These are phyloP conservation scores for Adelognathus sp. DNA, from an alignment of 2,888 invertebrate species.

Conservation along the genomic window DNA sequence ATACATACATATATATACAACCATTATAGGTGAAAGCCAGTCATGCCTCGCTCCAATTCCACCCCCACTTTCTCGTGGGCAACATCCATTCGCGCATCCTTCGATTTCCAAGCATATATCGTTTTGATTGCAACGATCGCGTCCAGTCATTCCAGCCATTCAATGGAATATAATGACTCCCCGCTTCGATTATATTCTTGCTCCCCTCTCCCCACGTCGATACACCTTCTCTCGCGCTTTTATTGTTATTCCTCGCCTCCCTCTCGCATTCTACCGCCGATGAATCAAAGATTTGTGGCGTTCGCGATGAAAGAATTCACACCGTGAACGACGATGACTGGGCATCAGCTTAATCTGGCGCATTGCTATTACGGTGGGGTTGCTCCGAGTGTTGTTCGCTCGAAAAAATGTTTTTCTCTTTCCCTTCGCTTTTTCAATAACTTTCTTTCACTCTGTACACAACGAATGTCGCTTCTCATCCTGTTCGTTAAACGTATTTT, in stretches of 20 bases:
- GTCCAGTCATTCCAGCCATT: conserved; percentile 53
- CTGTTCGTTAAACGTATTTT: neutral
- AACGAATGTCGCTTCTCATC: neutral
- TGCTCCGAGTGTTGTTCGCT: conserved; percentile 1
- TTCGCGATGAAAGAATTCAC: conserved; percentile 15
- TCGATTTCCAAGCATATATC: conserved; percentile 54
- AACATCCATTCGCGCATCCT: conserved; percentile 52
- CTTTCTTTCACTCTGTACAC: conserved; percentile 35
- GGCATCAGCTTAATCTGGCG: conserved; percentile 16
- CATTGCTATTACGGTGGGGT: neutral
- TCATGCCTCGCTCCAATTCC: conserved; percentile 55
- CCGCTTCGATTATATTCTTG: conserved; percentile 34
- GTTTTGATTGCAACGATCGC: conserved; percentile 51
- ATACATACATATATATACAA: neutral
- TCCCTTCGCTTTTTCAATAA: conserved; percentile 22
- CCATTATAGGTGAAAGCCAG: conserved; percentile 45
- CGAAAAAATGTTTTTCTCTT: conserved; percentile 1
- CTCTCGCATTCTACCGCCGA: neutral
- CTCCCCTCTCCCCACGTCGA: neutral
- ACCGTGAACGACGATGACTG: conserved; percentile 17
- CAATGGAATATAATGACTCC: conserved; percentile 48
- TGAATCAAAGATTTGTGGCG: conserved; percentile 18
- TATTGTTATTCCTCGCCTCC: conserved; percentile 32
- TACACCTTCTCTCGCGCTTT: conserved; percentile 11
- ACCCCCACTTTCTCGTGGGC: conserved; percentile 42